Evolutionary conservation across 2,888 invertebrate species (phyloP), one percentile per base, ranked within the genome.

Genomic region (Aplocera efformata): DNA sequence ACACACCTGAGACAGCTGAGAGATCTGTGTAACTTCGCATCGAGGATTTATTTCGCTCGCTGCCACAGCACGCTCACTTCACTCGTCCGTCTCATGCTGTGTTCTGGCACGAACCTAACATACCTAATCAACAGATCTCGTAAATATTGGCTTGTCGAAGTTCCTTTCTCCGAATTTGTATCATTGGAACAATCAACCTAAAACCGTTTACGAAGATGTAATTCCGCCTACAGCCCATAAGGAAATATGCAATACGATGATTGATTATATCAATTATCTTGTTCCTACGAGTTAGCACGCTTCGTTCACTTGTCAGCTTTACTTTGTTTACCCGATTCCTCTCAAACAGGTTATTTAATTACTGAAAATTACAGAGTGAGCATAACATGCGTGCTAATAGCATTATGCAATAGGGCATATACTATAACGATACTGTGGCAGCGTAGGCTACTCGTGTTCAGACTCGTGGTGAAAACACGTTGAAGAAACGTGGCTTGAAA

Each of bases 401-500:
- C 6, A 6, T 22, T 22, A 22, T 22, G 22, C 22, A 22, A 22
- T n/a, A n/a, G n/a, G 1, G 6, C n/a, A 6, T 22, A 1, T 5
- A 3, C 6, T 22, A 22, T 22, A 3, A 7, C 6, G n/a, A 22
- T 6, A 7, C 11, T 27, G 27, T 27, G 11, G 10, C 10, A 10
- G 9, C 8, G 24, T 8, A 17, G 20, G 27, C 26, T 27, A 17
- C 32, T 38, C 32, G 24, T 40, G 31, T 4, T 10, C 4, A 22
- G 21, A 36, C 38, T 11, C 34, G 27, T 17, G 28, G 10, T 32
- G 11, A 8, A 27, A 24, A 30, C 45, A 51, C 44, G 27, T 27
- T 36, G 7, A 28, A 22, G 21, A 24, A 53, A 45, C 43, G 48
- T 58, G 53, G 7, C 10, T 28, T 21, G 32, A 32, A 38, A 35